Percentiles rank a stretch among this genome's conserved stretches.
Evolutionary conservation across 92 coral and sea anemone genomes (phyloP).

Genomic region (Galaxea fascicularis): DNA sequence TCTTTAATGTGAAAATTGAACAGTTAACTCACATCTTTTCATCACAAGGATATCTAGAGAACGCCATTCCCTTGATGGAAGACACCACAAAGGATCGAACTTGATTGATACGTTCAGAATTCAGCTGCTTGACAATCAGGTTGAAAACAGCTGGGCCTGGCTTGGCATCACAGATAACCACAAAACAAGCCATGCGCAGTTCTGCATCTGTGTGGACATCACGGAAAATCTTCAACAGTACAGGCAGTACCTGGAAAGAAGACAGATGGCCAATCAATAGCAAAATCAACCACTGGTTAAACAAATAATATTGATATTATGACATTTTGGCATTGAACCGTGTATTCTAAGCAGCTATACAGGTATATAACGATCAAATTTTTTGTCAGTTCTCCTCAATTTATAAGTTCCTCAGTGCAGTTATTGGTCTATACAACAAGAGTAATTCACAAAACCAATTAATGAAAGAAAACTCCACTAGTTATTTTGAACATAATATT

Average conservation of each 20-base stretch:
- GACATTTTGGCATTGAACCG: too few relatives aligned
- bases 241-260: constrained; percentile 30
- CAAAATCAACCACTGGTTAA: too few relatives aligned
- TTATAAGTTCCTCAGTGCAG: too few relatives aligned
- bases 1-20: background rate
- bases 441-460: too few relatives aligned
- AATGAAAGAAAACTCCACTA: too few relatives aligned
- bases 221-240: constrained; percentile 47
- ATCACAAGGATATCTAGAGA: constrained; percentile 44
- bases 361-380: too few relatives aligned
- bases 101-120: constrained; percentile 25
- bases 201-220: constrained; percentile 8
- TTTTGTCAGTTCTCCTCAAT: too few relatives aligned
- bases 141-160: constrained; percentile 54
- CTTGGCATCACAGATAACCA: constrained; percentile 32
- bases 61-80: constrained; percentile 42
- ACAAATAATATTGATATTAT: too few relatives aligned
- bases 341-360: too few relatives aligned
- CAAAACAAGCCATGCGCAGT: constrained; percentile 59
- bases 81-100: constrained; percentile 51
- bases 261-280: background rate
- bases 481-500: too few relatives aligned
- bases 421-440: too few relatives aligned
- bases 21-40: constrained; percentile 27
- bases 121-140: constrained; percentile 19